phyloP scores from a whole-genome alignment of 64 coral and sea anemone genomes.

The Montipora cactus region DNA sequence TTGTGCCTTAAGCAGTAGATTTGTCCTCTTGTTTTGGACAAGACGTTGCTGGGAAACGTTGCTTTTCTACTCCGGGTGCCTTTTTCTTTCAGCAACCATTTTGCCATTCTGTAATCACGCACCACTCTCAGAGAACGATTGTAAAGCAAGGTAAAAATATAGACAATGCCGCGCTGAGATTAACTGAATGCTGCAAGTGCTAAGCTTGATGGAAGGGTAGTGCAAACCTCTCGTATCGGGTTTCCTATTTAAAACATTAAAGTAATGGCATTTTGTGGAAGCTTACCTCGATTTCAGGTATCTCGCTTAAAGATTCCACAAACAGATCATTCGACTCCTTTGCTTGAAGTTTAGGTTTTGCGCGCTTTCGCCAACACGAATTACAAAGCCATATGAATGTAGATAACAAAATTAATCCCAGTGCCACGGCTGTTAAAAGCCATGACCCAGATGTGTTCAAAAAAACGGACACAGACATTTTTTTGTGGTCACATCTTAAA shows the following conservation, averaged over 20 bases:
- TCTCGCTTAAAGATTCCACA: not conserved
- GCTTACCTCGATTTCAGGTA: not conserved
- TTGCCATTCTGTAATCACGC: too few relatives aligned
- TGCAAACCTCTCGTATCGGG: not conserved
- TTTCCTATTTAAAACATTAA: not conserved
- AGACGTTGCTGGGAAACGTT: too few relatives aligned
- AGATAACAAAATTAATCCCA: not conserved
- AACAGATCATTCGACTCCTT: not conserved
- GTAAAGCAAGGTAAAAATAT: too few relatives aligned
- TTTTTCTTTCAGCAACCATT: too few relatives aligned
- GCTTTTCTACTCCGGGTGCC: too few relatives aligned
- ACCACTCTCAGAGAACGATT: too few relatives aligned
- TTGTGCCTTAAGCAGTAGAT: too few relatives aligned
- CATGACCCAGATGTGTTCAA: not conserved
- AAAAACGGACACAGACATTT: slow-evolving; percentile 13
- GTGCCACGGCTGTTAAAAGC: slow-evolving; percentile 1
- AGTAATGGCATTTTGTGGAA: not conserved
- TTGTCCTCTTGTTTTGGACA: too few relatives aligned
- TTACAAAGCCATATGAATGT: not conserved
- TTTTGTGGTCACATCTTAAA: not conserved
- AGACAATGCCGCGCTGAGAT: too few relatives aligned
- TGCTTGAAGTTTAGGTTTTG: not conserved
- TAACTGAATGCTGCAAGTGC: not conserved
- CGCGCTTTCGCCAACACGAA: not conserved
- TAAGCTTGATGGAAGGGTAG: not conserved